Base-by-base conservation (phyloP, 2,888 invertebrate genomes). In the Amiota communis region DNA sequence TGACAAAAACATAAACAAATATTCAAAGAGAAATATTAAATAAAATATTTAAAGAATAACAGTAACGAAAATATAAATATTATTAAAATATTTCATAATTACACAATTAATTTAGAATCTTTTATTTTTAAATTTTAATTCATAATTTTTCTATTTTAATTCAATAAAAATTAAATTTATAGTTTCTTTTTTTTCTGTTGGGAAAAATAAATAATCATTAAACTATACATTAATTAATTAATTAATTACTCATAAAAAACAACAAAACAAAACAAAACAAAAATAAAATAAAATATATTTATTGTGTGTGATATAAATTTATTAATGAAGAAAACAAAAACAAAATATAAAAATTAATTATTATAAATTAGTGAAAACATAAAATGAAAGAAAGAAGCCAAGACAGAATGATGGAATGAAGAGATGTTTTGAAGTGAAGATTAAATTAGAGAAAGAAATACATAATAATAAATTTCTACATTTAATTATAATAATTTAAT, bases 261-360 rank as follows among this genome's bases (percentile, higher is more conserved):
- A 2, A 23, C 23, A 23, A 17, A 61, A 20, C 1, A 61, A 20
- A 2, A 23, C 23, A 23, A 17, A 61, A 20, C 1, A 61, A 20
- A 61, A 61, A 61, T 23, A 15, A 47, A 63, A 46, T 46, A 11
- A 64, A 46, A 53, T 53, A 73, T 86, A 83, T 84, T 86, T 83
- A 86, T 86, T 83, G 83, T 84, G 83, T 83, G 83, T 83, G 83
- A 83, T 83, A 83, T 83, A 86, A 81, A 83, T 80, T 86, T 80
- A 83, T 86, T 68, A 68, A 51, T 65, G 17, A 47, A 63, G 10
- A 36, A 63, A 63, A 36, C 46, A 63, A 46, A 36, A 36, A 36
- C 72, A 64, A n/a, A n/a, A n/a, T n/a, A 48, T 64, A 72, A 72
- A 67, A 75, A 53, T 67, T 76, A 76, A 69, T 73, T 70, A 68